A percentile compares a stretch with the other conserved stretches of the same genome.
phyloP scores from a whole-genome alignment of 2,888 invertebrate species.

The Eristalinus aeneus region DNA sequence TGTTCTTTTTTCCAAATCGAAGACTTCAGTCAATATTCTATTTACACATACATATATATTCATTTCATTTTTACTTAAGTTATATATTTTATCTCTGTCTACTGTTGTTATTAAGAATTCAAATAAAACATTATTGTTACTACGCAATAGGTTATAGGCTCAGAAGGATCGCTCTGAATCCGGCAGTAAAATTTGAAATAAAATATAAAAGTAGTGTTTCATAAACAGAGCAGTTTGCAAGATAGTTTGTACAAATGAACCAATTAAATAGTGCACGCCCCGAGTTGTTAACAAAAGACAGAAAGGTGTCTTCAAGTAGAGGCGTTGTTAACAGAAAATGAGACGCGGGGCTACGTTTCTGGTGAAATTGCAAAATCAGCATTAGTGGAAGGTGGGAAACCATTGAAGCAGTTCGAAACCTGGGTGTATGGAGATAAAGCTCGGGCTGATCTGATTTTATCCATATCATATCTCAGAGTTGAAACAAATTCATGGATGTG shows the following conservation, averaged over 20 bases:
- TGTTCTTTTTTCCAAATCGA: not conserved
- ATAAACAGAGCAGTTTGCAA: not conserved
- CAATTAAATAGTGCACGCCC: not conserved
- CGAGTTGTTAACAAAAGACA: slow-evolving; percentile 3
- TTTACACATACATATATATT: not conserved
- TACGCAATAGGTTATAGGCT: not conserved
- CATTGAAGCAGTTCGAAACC: no score
- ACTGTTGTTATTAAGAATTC: not conserved
- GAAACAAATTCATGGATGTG: no score
- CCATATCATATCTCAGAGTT: no score
- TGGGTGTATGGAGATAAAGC: no score
- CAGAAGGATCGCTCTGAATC: not conserved
- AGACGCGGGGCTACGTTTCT: no score
- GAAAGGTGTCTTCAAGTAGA: no score
- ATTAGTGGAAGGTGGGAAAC: no score
- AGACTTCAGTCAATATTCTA: not conserved
- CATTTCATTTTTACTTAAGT: no score
- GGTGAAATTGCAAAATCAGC: no score
- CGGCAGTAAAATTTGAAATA: not conserved
- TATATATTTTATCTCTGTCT: not conserved
- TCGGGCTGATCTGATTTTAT: no score
- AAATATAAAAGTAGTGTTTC: not conserved
- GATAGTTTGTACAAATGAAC: not conserved
- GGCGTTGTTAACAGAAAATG: no score
- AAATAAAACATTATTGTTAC: not conserved